A percentile compares a stretch with the other conserved stretches of the same genome.
phyloP scores from a whole-genome alignment of 2,888 invertebrate genomes.

The Anaspis maculata region DNA sequence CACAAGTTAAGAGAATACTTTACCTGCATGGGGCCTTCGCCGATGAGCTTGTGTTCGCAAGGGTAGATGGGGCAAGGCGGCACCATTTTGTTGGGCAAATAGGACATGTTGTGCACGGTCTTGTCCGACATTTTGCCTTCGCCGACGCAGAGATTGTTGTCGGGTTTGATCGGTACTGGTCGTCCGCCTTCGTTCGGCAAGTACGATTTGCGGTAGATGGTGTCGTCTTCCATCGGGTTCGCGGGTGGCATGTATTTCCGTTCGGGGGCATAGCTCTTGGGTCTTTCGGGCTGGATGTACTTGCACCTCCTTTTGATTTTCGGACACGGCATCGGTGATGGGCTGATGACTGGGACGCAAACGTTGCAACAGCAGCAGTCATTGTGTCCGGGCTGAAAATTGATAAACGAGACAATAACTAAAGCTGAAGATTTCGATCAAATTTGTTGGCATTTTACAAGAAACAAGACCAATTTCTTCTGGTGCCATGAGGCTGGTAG shows the following conservation, averaged over 20 bases:
- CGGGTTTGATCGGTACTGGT: constrained; percentile 34
- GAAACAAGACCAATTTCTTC: no score
- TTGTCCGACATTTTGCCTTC: constrained; percentile 42
- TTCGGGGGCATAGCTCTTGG: constrained; percentile 50
- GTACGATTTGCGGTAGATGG: constrained; percentile 59
- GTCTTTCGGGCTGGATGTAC: constrained; percentile 49
- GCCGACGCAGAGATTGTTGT: constrained; percentile 39
- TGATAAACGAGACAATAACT: no score
- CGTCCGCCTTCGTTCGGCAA: constrained; percentile 43
- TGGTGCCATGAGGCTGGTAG: no score
- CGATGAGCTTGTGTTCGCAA: constrained; percentile 53
- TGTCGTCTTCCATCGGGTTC: constrained; percentile 51
- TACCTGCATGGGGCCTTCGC: constrained; percentile 64
- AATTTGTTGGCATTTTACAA: no score
- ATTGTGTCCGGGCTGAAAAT: constrained; percentile 2
- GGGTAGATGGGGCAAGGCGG: constrained; percentile 53
- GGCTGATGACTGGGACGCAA: constrained; percentile 29
- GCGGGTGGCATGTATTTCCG: constrained; percentile 50
- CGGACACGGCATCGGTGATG: constrained; percentile 15
- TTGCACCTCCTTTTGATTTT: constrained; percentile 24
- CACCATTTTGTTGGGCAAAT: constrained; percentile 47
- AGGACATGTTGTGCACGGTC: constrained; percentile 51
- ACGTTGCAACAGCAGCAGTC: constrained; percentile 23
- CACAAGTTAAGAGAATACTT: no score
- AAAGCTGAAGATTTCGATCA: no score